Conservation (phyloP, 2,113 vertebrate species). For the Dipodomys stephensi region DNA sequence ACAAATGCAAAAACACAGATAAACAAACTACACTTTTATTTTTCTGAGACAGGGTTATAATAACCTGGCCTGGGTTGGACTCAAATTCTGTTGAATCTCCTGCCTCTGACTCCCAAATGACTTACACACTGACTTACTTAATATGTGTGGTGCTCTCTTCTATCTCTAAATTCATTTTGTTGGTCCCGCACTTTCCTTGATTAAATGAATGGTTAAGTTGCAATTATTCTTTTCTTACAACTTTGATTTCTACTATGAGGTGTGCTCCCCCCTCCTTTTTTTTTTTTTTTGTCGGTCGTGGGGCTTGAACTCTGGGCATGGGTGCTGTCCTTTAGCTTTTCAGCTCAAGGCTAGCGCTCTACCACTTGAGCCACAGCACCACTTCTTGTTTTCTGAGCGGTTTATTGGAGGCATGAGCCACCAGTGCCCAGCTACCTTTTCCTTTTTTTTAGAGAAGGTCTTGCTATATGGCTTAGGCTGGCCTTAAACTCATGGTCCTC, state of each 20-base stretch:
- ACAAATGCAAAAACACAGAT: background rate
- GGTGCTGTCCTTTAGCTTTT: too few relatives aligned
- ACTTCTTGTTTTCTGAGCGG: too few relatives aligned
- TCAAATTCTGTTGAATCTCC: too few relatives aligned
- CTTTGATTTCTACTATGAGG: background rate
- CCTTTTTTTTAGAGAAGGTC: background rate
- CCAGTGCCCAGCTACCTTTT: background rate
- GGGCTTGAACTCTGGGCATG: too few relatives aligned
- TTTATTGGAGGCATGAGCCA: too few relatives aligned
- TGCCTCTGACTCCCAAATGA: too few relatives aligned
- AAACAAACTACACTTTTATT: background rate
- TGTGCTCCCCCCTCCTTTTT: background rate
- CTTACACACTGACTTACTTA: background rate
- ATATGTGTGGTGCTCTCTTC: background rate
- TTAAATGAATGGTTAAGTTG: background rate
- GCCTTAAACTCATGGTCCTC: background rate
- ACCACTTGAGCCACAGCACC: too few relatives aligned
- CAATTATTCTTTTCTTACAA: conserved; percentile 27
- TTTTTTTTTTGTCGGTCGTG: background rate
- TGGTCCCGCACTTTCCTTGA: conserved; percentile 24
- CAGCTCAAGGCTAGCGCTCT: too few relatives aligned
- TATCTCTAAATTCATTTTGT: conserved; percentile 49
- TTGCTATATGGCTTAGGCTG: background rate
- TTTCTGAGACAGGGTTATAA: too few relatives aligned
- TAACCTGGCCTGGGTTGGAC: too few relatives aligned